Conservation (phyloP, 2,888 invertebrate genomes). For the Nezara viridula region DNA sequence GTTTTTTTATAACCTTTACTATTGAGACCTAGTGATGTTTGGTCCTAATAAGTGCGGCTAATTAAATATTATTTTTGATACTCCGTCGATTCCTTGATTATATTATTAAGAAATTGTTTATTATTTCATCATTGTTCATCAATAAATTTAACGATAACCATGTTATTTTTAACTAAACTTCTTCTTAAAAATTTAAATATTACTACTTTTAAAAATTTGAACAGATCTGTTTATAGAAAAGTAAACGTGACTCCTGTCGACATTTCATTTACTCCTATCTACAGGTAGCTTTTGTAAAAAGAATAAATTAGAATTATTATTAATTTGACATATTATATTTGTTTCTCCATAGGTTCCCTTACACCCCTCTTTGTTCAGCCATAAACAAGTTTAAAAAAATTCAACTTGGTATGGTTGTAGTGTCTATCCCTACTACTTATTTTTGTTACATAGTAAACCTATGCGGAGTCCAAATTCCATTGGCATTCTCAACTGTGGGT, state of each 20-base stretch:
- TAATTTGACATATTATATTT: background rate
- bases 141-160: background rate
- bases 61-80: too few species aligned
- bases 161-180: background rate
- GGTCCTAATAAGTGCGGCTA: too few species aligned
- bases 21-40: too few species aligned
- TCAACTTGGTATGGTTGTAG: background rate
- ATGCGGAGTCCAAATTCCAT: background rate
- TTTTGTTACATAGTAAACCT: background rate
- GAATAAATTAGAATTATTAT: background rate
- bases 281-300: background rate
- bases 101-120: background rate
- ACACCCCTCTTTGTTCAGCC: background rate
- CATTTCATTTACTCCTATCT: slow-evolving; percentile 28
- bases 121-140: background rate
- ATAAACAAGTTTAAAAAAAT: background rate
- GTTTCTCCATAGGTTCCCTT: background rate
- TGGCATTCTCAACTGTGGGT: slow-evolving; percentile 15
- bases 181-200: background rate
- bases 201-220: background rate
- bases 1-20: too few species aligned
- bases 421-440: background rate
- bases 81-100: background rate
- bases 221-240: background rate
- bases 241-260: slow-evolving; percentile 18